Evolutionary conservation across 1,140 invertebrate genomes (phyloP).

Genomic region (Microplitis demolitor): DNA sequence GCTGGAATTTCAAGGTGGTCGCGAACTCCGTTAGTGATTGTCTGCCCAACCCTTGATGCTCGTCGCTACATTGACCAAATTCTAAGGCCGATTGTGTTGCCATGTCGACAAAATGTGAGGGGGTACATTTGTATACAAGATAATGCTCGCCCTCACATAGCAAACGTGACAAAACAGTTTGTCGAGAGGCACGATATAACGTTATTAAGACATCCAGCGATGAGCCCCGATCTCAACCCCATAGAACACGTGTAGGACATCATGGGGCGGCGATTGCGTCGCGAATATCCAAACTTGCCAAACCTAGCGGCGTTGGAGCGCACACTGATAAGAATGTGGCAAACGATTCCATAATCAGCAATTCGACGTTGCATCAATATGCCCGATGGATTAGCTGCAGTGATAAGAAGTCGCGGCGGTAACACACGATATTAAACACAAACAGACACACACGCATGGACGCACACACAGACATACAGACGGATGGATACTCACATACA

Average conservation of each 20-base stretch:
- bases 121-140: too few species aligned
- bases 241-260: too few species aligned
- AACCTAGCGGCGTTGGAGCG: conserved; percentile 51
- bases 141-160: too few species aligned
- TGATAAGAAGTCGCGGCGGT: not conserved
- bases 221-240: conserved; percentile 46
- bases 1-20: too few species aligned
- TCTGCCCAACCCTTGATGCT: not conserved
- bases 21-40: too few species aligned
- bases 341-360: not conserved
- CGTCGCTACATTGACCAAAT: not conserved
- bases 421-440: too few species aligned
- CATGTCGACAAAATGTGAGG: not conserved
- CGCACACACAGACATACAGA: too few species aligned
- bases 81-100: not conserved
- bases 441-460: too few species aligned
- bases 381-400: not conserved
- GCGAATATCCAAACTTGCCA: too few species aligned
- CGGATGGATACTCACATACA: too few species aligned
- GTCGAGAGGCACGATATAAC: not conserved
- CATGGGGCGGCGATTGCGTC: too few species aligned
- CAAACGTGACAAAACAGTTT: not conserved
- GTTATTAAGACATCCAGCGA: conserved; percentile 31
- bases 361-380: conserved; percentile 4
- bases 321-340: conserved; percentile 45